Percentiles rank a stretch among this genome's conserved stretches.
phyloP scores from a whole-genome alignment of 2,797 vertebrate species.

The Hydrolagus colliei region DNA sequence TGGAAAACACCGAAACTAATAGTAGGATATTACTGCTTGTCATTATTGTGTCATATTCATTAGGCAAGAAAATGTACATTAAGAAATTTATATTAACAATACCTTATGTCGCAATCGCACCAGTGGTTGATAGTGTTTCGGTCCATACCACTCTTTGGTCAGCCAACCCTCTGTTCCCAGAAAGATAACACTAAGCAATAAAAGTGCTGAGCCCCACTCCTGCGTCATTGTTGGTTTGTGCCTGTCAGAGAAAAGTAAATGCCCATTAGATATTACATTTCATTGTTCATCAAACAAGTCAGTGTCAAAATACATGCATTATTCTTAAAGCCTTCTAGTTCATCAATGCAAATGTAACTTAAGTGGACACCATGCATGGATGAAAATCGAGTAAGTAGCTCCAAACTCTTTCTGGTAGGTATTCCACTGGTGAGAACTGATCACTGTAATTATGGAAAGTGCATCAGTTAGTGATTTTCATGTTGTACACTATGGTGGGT shows the following conservation, averaged over 20 bases:
- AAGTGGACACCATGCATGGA: conserved; percentile 48
- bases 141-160: conserved; percentile 60
- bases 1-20: no score
- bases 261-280: conserved; percentile 39
- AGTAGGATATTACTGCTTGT: no score
- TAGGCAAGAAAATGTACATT: background rate
- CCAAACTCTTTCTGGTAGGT: background rate
- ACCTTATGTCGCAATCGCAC: conserved; percentile 89
- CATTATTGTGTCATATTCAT: background rate
- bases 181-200: conserved; percentile 63
- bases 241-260: conserved; percentile 59
- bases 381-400: conserved; percentile 19
- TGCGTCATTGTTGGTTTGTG: conserved; percentile 66
- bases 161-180: conserved; percentile 63
- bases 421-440: no score
- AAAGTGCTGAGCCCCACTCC: conserved; percentile 58
- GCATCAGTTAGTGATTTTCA: background rate
- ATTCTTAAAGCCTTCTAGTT: conserved; percentile 41
- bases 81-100: conserved; percentile 46
- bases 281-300: conserved; percentile 35
- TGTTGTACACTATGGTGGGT: no score
- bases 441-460: no score
- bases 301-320: conserved; percentile 31
- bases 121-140: conserved; percentile 66
- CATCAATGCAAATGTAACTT: conserved; percentile 57